These are phyloP conservation scores for Montifringilla adamsi DNA, from an alignment of 2,113 vertebrate genomes.

Conservation along the genomic window DNA sequence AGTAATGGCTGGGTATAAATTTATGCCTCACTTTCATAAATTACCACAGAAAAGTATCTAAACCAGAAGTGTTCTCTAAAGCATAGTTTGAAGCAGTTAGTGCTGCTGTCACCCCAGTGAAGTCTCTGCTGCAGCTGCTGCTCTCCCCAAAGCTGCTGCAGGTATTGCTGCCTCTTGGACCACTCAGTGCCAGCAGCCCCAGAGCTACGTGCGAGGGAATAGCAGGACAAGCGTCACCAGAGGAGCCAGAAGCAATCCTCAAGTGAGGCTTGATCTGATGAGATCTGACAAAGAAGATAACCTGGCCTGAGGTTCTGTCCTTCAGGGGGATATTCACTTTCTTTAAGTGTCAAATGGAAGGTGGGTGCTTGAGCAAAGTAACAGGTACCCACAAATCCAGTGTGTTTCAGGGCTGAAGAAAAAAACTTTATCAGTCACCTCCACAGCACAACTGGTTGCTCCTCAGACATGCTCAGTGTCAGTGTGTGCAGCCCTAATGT, in stretches of 20 bases:
- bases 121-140: neutral
- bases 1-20: neutral
- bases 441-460: neutral
- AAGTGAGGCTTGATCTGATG: neutral
- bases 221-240: neutral
- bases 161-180: neutral
- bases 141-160: neutral
- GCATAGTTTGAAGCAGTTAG: neutral
- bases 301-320: neutral
- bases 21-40: neutral
- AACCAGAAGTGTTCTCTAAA: neutral
- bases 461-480: neutral
- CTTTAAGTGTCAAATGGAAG: neutral
- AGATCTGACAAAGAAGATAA: neutral
- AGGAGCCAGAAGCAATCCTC: neutral
- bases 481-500: accelerated
- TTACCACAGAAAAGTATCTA: neutral
- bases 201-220: neutral
- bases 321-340: neutral
- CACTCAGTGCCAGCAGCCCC: neutral
- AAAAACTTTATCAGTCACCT: neutral
- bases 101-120: neutral
- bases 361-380: neutral
- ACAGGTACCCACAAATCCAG: neutral
- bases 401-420: neutral